These are phyloP conservation scores for Nowickia ferox DNA, from an alignment of 2,888 invertebrate genomes.

Conservation along the genomic window DNA sequence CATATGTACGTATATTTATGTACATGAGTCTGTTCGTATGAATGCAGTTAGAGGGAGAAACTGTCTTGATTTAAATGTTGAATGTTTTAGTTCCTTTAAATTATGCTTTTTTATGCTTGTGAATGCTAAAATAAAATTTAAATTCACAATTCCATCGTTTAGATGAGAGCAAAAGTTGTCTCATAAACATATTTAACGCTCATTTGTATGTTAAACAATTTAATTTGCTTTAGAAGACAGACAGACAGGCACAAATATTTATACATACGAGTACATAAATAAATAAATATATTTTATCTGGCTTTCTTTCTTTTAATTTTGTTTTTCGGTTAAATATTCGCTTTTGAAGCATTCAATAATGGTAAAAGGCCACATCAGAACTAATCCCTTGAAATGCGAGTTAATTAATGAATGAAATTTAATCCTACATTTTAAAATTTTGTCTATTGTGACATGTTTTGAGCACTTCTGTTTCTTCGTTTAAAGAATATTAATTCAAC, in stretches of 20 bases:
- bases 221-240: neutral
- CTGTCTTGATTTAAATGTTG: neutral
- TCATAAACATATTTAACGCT: constrained; percentile 59
- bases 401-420: constrained; percentile 43
- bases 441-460: constrained; percentile 17
- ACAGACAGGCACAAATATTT: neutral
- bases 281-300: neutral
- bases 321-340: neutral
- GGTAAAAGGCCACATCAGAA: constrained; percentile 6
- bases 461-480: neutral
- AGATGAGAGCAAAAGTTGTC: constrained; percentile 62
- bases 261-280: too few relatives aligned
- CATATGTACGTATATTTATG: neutral
- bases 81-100: constrained; percentile 20
- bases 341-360: neutral
- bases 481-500: constrained; percentile 11
- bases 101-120: neutral
- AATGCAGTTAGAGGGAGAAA: too few relatives aligned
- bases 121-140: constrained; percentile 13
- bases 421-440: constrained; percentile 24
- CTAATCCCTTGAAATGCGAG: constrained; percentile 18
- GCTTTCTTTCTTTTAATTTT: neutral
- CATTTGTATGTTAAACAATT: constrained; percentile 64
- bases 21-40: too few relatives aligned
- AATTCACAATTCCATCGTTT: constrained; percentile 3